phyloP scores from a whole-genome alignment of 2,888 invertebrate species.

The Ichneumoninae sp. region DNA sequence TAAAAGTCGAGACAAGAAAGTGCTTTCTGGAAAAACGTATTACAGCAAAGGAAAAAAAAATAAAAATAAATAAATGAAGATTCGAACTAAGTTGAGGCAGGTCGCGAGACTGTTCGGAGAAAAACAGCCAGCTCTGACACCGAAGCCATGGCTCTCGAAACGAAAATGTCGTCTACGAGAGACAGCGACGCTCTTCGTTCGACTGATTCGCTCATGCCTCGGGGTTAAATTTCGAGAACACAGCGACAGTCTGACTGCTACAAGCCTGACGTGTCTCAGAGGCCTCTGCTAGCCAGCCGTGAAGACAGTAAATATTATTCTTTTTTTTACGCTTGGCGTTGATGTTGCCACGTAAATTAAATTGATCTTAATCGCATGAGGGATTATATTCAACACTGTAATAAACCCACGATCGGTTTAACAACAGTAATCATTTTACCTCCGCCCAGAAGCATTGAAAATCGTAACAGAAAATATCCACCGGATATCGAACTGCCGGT shows the following conservation, averaged over 20 bases:
- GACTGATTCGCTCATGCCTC: slow-evolving; percentile 23
- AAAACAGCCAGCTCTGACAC: slow-evolving; percentile 16
- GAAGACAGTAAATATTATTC: not conserved
- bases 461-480: not conserved
- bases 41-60: not conserved
- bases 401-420: too few relatives aligned
- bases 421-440: not conserved
- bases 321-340: too few relatives aligned
- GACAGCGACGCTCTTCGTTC: slow-evolving; percentile 24
- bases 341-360: too few relatives aligned
- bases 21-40: slow-evolving; percentile 40
- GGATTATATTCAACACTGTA: too few relatives aligned
- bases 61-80: slow-evolving; percentile 27
- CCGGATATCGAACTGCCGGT: not conserved
- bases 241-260: not conserved
- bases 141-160: slow-evolving; percentile 32
- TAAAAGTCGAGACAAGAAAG: slow-evolving; percentile 25
- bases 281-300: not conserved
- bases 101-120: slow-evolving; percentile 12
- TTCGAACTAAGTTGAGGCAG: slow-evolving; percentile 42
- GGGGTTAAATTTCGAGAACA: not conserved
- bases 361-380: too few relatives aligned
- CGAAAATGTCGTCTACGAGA: slow-evolving; percentile 17
- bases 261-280: not conserved
- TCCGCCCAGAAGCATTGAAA: not conserved